Evolutionary conservation across 2,888 invertebrate species (phyloP), one percentile per base, ranked within the genome.

Genomic region (Diaphora mendica): DNA sequence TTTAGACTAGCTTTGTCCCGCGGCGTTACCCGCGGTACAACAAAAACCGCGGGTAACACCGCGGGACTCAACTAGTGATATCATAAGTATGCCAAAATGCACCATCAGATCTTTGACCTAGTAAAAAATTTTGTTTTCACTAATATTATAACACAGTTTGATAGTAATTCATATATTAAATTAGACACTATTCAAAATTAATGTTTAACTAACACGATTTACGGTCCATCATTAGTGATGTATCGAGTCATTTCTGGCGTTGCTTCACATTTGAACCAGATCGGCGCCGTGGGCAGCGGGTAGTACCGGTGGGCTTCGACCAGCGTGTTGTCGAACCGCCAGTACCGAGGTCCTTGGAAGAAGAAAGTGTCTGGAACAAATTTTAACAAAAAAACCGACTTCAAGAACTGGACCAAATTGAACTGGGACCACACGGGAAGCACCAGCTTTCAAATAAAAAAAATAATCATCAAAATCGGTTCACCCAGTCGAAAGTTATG

Each of bases 271-370:
- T 96, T 96, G 84, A 97, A 94, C 97, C 97, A 97, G 78, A 96
- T 94, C 84, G 96, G 96, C 7, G 97, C 96, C 0, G 97, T 96
- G 33, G 97, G 96, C 82, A 97, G 91, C 39, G 97, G 97, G 88
- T 97, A 97, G 85, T 96, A 95, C 70, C 95, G 93, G 82, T 97
- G 97, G 0, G 96, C 96, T 15, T 93, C 95, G 15, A 97, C 93
- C 82, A 94, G 90, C 65, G 88, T 81, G 90, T 97, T 97, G 91
- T 98, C 97, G 90, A 98, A 98, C 77, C 97, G 96, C 97, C 97
- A 98, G 91, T 97, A 98, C 1, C 97, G 93, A 11, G 97, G 96
- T 3, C 96, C 97, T 91, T 97, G 97, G 94, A 98, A 98, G 94
- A 98, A 98, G 88, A 97, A 98, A 0, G 98, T 98, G 81, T 96